These are phyloP conservation scores for Amphiprion ocellaris DNA, from an alignment of 2,113 vertebrate genomes.

Conservation along the genomic window DNA sequence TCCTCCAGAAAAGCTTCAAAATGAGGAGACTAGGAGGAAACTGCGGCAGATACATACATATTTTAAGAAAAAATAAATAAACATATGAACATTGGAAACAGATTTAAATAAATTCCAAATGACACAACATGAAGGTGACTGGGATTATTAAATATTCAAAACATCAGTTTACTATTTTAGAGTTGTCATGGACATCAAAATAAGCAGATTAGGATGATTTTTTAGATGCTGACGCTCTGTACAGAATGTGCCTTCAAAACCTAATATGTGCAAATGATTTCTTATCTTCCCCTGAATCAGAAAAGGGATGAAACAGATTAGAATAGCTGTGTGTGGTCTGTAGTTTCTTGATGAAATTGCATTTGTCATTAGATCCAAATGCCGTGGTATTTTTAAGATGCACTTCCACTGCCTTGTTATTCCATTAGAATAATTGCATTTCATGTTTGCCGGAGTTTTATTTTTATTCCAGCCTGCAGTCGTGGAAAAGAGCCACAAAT, in stretches of 20 bases:
- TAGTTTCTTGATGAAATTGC: conserved; percentile 8
- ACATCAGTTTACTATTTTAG: too few species aligned
- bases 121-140: too few species aligned
- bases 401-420: conserved; percentile 1
- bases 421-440: conserved; percentile 28
- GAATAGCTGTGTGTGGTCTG: conserved; percentile 6
- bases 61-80: too few species aligned
- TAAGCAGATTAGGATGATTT: too few species aligned
- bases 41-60: too few species aligned
- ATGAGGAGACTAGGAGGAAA: too few species aligned
- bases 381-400: neutral
- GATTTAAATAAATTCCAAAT: too few species aligned
- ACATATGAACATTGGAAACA: too few species aligned
- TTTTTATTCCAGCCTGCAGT: conserved; percentile 13
- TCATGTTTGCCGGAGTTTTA: neutral
- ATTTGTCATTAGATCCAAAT: conserved; percentile 27
- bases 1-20: too few species aligned
- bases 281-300: neutral
- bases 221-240: neutral
- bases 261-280: neutral
- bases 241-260: neutral
- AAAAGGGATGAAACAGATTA: conserved; percentile 4
- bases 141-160: too few species aligned
- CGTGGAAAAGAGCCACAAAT: conserved; percentile 1
- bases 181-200: too few species aligned